Base-by-base conservation (phyloP, 2,797 vertebrate genomes). In the Nothura maculosa region DNA sequence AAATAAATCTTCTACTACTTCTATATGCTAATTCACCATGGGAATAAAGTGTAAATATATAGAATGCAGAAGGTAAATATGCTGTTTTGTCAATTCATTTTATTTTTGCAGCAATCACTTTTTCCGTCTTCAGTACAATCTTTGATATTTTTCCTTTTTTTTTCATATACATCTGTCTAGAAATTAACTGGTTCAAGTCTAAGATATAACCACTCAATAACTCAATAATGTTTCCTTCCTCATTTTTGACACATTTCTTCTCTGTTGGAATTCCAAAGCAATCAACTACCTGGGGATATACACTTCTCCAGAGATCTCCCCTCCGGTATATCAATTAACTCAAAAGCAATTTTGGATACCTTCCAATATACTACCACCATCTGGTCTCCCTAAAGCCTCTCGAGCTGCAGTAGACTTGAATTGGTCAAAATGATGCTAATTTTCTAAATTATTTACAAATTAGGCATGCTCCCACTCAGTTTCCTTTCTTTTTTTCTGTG, bases 381-480 rank as follows among this genome's bases (percentile, higher is more conserved):
- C 97, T 98, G 97, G 78, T 97, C 89, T 97, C 95, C 91, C 91
- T 95, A 92, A 97, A 96, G 96, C 90, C 80, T 93, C 92, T 84
- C 52, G 87, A 94, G 91, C 90, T 92, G 87, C 64, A 95, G 84
- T 89, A 97, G 94, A 93, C 93, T 97, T 96, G 95, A 96, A 95
- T 97, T 96, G 97, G 96, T 97, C 95, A 96, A 91, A 98, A 97
- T 95, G 89, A 96, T 82, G 91, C 42, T 85, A 96, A 97, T 97
- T 98, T 92, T 87, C 86, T 92, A 92, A 97, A 97, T 97, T 97
- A 98, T 97, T 97, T 96, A 96, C 90, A 92, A 97, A 97, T 97
- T 96, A 96, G 81, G 64, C 87, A 72, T 92, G 67, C 94, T 96
- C 69, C 83, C 92, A 84, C 62, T 67, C 79, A 69, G 38, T 60